phyloP scores from a whole-genome alignment of 2,797 vertebrate genomes.

The Myotis myotis region DNA sequence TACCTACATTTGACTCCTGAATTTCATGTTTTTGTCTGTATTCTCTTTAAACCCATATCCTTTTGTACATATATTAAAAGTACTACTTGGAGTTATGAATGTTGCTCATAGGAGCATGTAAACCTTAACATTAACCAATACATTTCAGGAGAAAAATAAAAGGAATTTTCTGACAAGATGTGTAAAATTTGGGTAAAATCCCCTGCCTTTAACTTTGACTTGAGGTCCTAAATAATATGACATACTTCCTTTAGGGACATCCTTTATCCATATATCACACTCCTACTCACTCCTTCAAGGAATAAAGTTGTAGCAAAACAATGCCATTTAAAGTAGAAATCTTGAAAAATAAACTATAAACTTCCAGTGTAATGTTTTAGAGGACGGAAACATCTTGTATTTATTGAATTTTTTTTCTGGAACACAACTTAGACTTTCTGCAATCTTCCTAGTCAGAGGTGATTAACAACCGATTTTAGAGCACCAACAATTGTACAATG shows the following conservation, averaged over 20 bases:
- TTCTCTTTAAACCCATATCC: background rate
- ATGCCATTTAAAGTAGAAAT: background rate
- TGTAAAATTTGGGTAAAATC: conserved; percentile 7
- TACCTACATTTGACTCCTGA: background rate
- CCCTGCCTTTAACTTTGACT: background rate
- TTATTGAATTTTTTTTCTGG: conserved; percentile 61
- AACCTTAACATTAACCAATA: background rate
- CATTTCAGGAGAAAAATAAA: background rate
- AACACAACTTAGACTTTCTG: conserved; percentile 73
- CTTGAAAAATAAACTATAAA: conserved; percentile 39
- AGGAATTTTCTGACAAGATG: background rate
- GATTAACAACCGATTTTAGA: conserved; percentile 75
- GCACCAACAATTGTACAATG: conserved; percentile 72
- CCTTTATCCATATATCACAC: background rate
- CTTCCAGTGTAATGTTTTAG: conserved; percentile 27
- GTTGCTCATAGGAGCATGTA: background rate
- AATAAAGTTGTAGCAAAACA: conserved; percentile 39
- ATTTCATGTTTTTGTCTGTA: background rate
- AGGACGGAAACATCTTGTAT: conserved; percentile 47
- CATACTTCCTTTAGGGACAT: background rate
- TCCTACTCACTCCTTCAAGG: background rate
- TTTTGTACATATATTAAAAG: background rate
- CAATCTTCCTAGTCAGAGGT: conserved; percentile 60
- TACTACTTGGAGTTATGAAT: background rate
- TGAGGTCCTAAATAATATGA: background rate